Conservation (phyloP, 2,888 invertebrate species). For the Beris chalybata region DNA sequence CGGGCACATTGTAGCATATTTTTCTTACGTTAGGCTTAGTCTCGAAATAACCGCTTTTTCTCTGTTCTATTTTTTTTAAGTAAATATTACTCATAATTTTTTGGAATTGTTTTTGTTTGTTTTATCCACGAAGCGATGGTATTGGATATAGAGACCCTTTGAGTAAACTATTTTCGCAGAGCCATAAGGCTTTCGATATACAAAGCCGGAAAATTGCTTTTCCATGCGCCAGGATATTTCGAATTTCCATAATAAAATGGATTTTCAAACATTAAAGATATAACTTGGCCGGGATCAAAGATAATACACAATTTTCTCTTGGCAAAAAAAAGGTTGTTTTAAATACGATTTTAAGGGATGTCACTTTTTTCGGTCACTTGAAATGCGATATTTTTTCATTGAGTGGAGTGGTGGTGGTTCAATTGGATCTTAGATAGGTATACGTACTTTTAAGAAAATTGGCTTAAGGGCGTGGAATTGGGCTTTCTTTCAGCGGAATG, state of each 20-base stretch:
- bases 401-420: too few species aligned
- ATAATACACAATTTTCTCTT: not conserved
- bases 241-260: constrained; percentile 29
- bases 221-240: constrained; percentile 18
- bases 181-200: constrained; percentile 19
- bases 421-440: too few species aligned
- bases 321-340: too few species aligned
- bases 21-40: not conserved
- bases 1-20: not conserved
- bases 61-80: not conserved
- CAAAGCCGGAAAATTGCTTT: constrained; percentile 24
- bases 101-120: too few species aligned
- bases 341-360: too few species aligned
- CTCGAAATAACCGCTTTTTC: not conserved
- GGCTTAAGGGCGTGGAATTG: too few species aligned
- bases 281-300: constrained; percentile 14
- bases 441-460: too few species aligned
- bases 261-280: constrained; percentile 24
- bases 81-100: not conserved
- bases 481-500: too few species aligned
- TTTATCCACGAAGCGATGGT: too few species aligned
- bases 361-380: too few species aligned
- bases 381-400: too few species aligned
- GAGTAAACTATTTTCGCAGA: constrained; percentile 16
- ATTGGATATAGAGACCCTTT: constrained; percentile 6